Conservation (phyloP, 2,797 vertebrate genomes). For the Harpia harpyja region DNA sequence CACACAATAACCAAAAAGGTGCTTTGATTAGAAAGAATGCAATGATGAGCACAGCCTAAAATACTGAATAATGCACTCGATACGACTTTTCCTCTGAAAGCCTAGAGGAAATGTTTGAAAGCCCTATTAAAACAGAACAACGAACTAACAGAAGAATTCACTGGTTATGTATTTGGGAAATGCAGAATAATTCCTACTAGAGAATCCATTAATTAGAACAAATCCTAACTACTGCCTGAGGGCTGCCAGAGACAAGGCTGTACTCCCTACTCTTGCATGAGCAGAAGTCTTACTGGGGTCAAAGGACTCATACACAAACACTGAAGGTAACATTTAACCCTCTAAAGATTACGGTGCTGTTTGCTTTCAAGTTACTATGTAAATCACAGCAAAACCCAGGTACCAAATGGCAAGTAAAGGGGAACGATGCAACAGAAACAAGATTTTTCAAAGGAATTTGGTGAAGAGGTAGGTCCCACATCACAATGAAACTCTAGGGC, state of each 20-base stretch:
- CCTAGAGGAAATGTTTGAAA: conserved; percentile 44
- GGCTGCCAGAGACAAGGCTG: conserved; percentile 54
- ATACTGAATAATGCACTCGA: not conserved
- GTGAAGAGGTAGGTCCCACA: not conserved
- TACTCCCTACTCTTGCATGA: not conserved
- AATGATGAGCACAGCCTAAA: conserved; percentile 19
- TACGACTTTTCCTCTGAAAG: not conserved
- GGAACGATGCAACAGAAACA: not conserved
- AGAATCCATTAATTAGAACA: conserved; percentile 68
- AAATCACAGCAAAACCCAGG: not conserved
- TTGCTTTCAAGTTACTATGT: not conserved
- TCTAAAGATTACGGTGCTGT: not conserved
- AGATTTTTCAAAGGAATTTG: not conserved
- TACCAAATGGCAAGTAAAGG: not conserved
- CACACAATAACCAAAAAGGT: conserved; percentile 44
- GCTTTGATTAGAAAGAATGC: conserved; percentile 48
- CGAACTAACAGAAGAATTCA: conserved; percentile 12
- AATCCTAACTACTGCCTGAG: conserved; percentile 55
- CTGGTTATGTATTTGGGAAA: conserved; percentile 44
- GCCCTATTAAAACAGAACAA: conserved; percentile 35
- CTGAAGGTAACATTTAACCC: not conserved
- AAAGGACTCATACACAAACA: not conserved
- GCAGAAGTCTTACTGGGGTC: conserved; percentile 39
- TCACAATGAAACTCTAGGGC: not conserved
- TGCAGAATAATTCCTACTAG: conserved; percentile 60